Evolutionary conservation across 92 coral and sea anemone genomes (phyloP).

Genomic region (Actinostola sp.): DNA sequence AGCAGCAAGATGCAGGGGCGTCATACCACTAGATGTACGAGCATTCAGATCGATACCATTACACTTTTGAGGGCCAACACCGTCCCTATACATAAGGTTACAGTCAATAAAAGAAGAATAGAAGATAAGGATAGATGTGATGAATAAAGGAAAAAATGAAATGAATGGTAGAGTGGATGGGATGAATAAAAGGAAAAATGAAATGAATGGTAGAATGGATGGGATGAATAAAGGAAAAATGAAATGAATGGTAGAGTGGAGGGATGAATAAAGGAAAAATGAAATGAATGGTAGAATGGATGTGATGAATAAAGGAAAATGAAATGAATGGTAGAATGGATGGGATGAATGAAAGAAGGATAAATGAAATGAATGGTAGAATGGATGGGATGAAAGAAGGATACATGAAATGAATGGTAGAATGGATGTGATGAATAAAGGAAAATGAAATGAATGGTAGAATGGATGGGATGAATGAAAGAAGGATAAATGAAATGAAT

Average conservation of each 20-base stretch:
- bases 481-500: too few species aligned
- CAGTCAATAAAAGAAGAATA: not conserved
- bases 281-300: not conserved
- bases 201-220: not conserved
- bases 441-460: not conserved
- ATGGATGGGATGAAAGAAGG: not conserved
- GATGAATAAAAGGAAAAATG: not conserved
- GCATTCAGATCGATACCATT: conserved; percentile 78
- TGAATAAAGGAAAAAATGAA: not conserved
- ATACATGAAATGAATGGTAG: not conserved
- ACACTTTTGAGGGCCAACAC: conserved; percentile 57
- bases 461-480: not conserved
- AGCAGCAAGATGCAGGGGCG: conserved; percentile 90
- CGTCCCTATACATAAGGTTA: conserved; percentile 33
- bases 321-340: not conserved
- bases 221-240: not conserved
- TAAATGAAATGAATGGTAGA: not conserved
- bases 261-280: not conserved
- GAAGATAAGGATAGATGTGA: not conserved
- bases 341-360: not conserved
- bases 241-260: not conserved
- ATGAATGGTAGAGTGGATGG: not conserved
- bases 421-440: not conserved
- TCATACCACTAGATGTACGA: conserved; percentile 88
- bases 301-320: not conserved